These are phyloP conservation scores for Palythoa heliodiscus DNA, from an alignment of 92 coral and sea anemone species.

Conservation along the genomic window DNA sequence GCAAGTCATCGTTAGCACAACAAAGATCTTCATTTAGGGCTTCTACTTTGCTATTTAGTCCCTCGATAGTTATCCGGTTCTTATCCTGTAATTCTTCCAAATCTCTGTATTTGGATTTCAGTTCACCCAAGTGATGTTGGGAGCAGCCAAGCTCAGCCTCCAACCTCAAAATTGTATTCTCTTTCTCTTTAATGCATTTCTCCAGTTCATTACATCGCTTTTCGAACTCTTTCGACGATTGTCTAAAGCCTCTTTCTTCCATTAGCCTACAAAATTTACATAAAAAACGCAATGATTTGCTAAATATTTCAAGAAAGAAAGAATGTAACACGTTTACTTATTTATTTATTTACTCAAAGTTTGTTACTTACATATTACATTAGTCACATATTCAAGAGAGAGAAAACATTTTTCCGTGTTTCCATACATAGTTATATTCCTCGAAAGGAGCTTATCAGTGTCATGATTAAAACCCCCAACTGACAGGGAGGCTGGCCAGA, in stretches of 20 bases:
- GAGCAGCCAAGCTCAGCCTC: constrained; percentile 33
- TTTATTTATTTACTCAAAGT: too few relatives aligned
- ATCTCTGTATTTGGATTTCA: constrained; percentile 9
- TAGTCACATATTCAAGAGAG: too few relatives aligned
- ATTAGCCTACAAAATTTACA: not conserved
- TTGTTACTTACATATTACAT: too few relatives aligned
- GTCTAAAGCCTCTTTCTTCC: not conserved
- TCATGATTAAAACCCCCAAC: too few relatives aligned
- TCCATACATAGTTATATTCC: too few relatives aligned
- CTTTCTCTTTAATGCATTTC: not conserved
- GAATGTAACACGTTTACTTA: too few relatives aligned
- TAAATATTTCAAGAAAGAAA: too few relatives aligned
- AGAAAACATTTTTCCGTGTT: too few relatives aligned
- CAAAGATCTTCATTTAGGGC: constrained; percentile 22
- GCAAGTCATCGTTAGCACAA: constrained; percentile 36
- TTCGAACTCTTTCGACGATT: not conserved
- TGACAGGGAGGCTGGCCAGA: too few relatives aligned
- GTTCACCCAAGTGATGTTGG: constrained; percentile 15
- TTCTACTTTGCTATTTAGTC: constrained; percentile 6
- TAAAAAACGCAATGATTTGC: not conserved
- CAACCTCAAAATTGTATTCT: not conserved
- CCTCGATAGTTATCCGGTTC: not conserved
- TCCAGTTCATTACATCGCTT: constrained; percentile 10
- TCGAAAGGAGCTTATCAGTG: too few relatives aligned
- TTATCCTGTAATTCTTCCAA: constrained; percentile 3